These are phyloP conservation scores for Pyrrhosoma nymphula DNA, from an alignment of 2,888 invertebrate genomes.

Conservation along the genomic window DNA sequence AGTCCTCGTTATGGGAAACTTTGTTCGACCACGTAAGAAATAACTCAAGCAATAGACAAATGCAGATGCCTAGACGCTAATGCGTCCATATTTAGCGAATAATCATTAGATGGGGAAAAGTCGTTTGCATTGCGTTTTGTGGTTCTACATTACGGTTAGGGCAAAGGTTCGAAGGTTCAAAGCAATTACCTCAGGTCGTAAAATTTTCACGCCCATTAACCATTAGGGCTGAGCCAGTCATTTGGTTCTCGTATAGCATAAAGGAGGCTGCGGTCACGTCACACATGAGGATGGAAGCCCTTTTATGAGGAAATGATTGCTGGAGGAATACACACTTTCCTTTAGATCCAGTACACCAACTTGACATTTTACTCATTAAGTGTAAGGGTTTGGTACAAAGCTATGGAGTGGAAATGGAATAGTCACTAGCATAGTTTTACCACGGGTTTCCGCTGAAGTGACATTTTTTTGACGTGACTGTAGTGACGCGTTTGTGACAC, in stretches of 20 bases:
- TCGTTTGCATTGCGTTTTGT: constrained; percentile 54
- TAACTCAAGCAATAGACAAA: background rate
- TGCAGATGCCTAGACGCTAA: background rate
- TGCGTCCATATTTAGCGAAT: background rate
- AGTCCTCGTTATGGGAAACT: constrained; percentile 8
- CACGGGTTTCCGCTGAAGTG: no score
- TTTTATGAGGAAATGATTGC: background rate
- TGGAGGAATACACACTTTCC: background rate
- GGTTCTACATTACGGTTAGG: constrained; percentile 38
- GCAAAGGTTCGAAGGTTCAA: constrained; percentile 13
- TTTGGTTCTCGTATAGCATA: constrained; percentile 22
- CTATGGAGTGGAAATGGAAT: no score
- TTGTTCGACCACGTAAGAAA: background rate
- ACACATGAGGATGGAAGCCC: background rate
- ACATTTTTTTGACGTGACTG: no score
- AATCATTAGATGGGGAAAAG: constrained; percentile 39
- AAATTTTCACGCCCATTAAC: constrained; percentile 64
- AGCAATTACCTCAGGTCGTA: constrained; percentile 47
- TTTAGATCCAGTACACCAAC: no score
- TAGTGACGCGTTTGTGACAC: no score
- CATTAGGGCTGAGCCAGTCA: constrained; percentile 39
- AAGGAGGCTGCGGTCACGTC: constrained; percentile 41
- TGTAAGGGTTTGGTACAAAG: no score
- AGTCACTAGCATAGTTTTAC: no score
- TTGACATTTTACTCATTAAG: no score